A percentile compares a stretch with the other conserved stretches of the same genome.
phyloP scores from a whole-genome alignment of 1,140 invertebrate genomes.

The Goniozus legneri region DNA sequence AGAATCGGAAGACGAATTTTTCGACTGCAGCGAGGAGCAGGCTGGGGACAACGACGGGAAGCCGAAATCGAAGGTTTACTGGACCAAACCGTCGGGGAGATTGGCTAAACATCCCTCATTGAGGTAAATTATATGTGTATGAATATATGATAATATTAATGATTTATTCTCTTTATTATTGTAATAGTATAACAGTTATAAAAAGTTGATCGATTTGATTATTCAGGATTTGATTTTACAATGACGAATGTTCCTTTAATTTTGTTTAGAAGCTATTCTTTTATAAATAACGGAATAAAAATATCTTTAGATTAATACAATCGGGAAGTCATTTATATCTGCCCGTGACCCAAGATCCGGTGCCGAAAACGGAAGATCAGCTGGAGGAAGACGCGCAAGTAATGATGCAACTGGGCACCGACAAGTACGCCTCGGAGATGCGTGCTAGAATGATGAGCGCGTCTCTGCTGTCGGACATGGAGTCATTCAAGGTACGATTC shows the following conservation, averaged over 20 bases:
- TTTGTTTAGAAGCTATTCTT: neutral
- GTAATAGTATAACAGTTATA: too few species aligned
- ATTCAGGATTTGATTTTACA: too few species aligned
- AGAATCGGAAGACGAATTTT: slow-evolving; percentile 74
- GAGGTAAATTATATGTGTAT: slow-evolving; percentile 32
- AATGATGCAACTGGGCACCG: slow-evolving; percentile 80
- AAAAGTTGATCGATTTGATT: too few species aligned
- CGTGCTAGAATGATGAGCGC: slow-evolving; percentile 93
- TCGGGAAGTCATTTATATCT: slow-evolving; percentile 75
- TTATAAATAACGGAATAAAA: neutral
- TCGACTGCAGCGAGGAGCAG: slow-evolving; percentile 70
- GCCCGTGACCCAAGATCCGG: slow-evolving; percentile 89
- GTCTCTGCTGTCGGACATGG: slow-evolving; percentile 94
- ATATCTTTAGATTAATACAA: slow-evolving; percentile 54
- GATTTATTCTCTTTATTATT: too few species aligned
- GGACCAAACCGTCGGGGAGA: slow-evolving; percentile 72
- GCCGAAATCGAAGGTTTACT: slow-evolving; percentile 41
- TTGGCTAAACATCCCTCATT: slow-evolving; percentile 65
- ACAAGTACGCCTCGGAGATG: slow-evolving; percentile 77
- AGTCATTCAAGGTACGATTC: slow-evolving; percentile 82
- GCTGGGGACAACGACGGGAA: slow-evolving; percentile 47
- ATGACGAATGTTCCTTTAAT: neutral
- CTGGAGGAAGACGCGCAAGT: slow-evolving; percentile 90
- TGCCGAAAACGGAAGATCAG: slow-evolving; percentile 96
- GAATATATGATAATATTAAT: too few species aligned